Conservation (phyloP, 2,113 vertebrate genomes). For the Apteryx owenii region DNA sequence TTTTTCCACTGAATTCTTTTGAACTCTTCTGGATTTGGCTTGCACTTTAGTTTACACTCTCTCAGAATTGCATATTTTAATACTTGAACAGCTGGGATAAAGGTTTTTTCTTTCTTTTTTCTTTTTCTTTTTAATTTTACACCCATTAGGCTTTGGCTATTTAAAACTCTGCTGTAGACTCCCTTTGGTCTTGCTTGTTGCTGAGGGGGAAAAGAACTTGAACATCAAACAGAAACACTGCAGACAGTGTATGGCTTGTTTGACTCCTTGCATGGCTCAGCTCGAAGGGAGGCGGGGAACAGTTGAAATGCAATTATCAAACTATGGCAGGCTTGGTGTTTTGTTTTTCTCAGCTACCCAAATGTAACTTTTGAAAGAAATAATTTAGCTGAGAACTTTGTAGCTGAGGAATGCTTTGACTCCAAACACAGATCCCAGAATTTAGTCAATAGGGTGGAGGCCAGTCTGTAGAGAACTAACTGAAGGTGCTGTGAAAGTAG, state of each 20-base stretch:
- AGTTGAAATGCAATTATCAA: neutral
- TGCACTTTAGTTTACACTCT: neutral
- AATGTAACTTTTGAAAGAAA: constrained; percentile 3
- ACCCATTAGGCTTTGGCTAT: neutral
- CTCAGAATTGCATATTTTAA: neutral
- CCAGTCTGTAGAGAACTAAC: constrained; percentile 1
- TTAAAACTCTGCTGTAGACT: constrained; percentile 10
- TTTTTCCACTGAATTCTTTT: neutral
- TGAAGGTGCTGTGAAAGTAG: constrained; percentile 34
- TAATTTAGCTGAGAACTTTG: constrained; percentile 30
- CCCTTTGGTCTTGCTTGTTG: neutral
- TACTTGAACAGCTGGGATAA: neutral
- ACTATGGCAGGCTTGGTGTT: neutral
- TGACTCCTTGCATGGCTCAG: neutral
- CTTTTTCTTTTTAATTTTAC: neutral
- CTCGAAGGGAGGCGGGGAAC: neutral
- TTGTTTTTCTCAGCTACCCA: neutral
- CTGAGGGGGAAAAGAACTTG: neutral
- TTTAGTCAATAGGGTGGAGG: constrained; percentile 32
- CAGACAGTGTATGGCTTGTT: neutral
- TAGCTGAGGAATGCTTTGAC: neutral
- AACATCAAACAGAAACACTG: neutral
- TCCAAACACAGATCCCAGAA: constrained; percentile 29
- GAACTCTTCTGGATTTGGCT: neutral
- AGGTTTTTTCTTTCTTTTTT: neutral